Evolutionary conservation across 2,888 invertebrate species (phyloP).

Genomic region (Petrophora chlorosata): DNA sequence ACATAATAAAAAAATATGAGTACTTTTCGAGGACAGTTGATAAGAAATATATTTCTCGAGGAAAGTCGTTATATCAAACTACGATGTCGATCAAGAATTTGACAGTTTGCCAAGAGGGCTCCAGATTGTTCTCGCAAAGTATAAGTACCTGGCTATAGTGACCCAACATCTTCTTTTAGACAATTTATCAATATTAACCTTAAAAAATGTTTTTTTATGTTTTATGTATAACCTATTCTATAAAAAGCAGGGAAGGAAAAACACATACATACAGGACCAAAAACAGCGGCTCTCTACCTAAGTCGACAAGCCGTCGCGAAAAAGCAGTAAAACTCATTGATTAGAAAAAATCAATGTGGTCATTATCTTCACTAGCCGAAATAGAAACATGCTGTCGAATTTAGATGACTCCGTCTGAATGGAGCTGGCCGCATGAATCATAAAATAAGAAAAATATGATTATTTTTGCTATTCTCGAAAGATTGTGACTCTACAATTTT

Average conservation of each 20-base stretch:
- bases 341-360: too few relatives aligned
- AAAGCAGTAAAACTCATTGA: too few relatives aligned
- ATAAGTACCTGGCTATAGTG: background rate
- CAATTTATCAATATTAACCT: too few relatives aligned
- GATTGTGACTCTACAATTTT: conserved; percentile 4
- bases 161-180: background rate
- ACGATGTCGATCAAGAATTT: conserved; percentile 24
- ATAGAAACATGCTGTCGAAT: too few relatives aligned
- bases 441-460: conserved; percentile 1
- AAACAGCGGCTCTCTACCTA: too few relatives aligned
- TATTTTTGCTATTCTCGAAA: background rate
- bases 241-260: too few relatives aligned
- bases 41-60: conserved; percentile 10
- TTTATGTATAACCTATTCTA: too few relatives aligned
- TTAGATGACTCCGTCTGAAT: too few relatives aligned
- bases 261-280: too few relatives aligned
- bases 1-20: conserved; percentile 8
- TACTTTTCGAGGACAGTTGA: conserved; percentile 17
- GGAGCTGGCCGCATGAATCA: background rate
- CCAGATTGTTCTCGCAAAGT: background rate
- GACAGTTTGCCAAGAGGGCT: conserved; percentile 21
- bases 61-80: conserved; percentile 19
- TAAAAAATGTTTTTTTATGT: too few relatives aligned
- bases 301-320: too few relatives aligned
- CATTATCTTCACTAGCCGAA: too few relatives aligned